A percentile compares a stretch with the other conserved stretches of the same genome.
Conservation (phyloP, 2,888 invertebrate species). For the Rhorus exstirpatorius region DNA sequence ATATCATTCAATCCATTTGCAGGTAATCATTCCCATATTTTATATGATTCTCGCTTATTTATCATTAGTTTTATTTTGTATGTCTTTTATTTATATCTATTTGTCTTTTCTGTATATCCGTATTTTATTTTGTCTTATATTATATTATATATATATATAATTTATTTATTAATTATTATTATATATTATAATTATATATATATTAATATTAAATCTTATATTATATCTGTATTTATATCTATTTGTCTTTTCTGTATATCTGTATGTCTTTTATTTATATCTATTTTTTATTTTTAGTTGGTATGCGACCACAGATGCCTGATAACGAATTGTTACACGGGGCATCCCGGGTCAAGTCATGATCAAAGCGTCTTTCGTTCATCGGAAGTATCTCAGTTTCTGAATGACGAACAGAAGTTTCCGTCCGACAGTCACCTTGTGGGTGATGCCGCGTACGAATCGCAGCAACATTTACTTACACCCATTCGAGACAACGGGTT, state of each 20-base stretch:
- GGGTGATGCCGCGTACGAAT: conserved; percentile 68
- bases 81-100: neutral
- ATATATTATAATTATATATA: too few species aligned
- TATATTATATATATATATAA: too few species aligned
- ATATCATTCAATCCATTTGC: conserved; percentile 67
- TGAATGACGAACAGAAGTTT: conserved; percentile 58
- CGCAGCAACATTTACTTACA: conserved; percentile 61
- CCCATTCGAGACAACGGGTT: conserved; percentile 69
- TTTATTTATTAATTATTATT: too few species aligned
- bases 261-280: too few species aligned
- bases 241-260: too few species aligned
- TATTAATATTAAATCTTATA: too few species aligned
- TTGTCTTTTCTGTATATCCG: too few species aligned
- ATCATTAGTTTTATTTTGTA: too few species aligned
- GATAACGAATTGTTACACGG: conserved; percentile 4
- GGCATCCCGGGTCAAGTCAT: conserved; percentile 58
- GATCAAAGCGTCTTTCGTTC: conserved; percentile 73
- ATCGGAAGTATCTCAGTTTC: conserved; percentile 70
- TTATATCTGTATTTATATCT: too few species aligned
- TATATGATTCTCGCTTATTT: neutral
- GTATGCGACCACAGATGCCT: conserved; percentile 7
- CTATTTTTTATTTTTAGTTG: conserved; percentile 7
- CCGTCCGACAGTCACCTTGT: conserved; percentile 65
- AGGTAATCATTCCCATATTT: conserved; percentile 35
- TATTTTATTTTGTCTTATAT: too few species aligned